phyloP scores from a whole-genome alignment of 2,888 invertebrate genomes.

The Ophion slaviceki region DNA sequence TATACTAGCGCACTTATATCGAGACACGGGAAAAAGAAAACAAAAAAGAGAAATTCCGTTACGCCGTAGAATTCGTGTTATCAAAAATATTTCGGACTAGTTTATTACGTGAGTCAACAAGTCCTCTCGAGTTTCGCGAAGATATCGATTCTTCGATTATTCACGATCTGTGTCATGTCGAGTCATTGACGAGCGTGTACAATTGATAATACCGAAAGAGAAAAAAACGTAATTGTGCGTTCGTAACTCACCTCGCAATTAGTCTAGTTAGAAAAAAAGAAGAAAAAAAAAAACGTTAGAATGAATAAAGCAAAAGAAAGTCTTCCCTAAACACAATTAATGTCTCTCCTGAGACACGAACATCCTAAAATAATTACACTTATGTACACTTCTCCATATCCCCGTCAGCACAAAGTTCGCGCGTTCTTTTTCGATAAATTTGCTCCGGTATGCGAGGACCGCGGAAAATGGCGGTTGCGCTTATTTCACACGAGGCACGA shows the following conservation, averaged over 20 bases:
- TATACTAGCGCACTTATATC: constrained; percentile 17
- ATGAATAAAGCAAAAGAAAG: constrained; percentile 22
- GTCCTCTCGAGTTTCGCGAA: constrained; percentile 16
- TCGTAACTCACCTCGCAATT: constrained; percentile 8
- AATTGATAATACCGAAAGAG: constrained; percentile 17
- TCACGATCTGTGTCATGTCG: constrained; percentile 20
- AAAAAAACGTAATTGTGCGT: constrained; percentile 33
- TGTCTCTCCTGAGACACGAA: constrained; percentile 25
- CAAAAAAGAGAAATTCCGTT: constrained; percentile 17
- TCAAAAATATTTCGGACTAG: constrained; percentile 64
- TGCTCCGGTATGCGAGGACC: not conserved
- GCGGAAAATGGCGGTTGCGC: not conserved
- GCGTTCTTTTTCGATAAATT: constrained; percentile 1
- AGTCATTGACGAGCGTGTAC: constrained; percentile 15
- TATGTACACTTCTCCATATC: constrained; percentile 56
- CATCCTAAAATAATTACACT: constrained; percentile 50
- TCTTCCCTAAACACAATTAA: constrained; percentile 38
- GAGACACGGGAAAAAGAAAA: constrained; percentile 18
- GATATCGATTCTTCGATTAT: constrained; percentile 12
- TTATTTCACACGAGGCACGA: constrained; percentile 1
- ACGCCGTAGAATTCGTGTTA: constrained; percentile 50
- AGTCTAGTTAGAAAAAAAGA: constrained; percentile 37
- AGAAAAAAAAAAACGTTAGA: constrained; percentile 28
- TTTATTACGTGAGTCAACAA: constrained; percentile 38
- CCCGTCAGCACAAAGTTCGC: constrained; percentile 34